Evolutionary conservation across 2,113 vertebrate species (phyloP).

Genomic region (Chionodraco myersi): DNA sequence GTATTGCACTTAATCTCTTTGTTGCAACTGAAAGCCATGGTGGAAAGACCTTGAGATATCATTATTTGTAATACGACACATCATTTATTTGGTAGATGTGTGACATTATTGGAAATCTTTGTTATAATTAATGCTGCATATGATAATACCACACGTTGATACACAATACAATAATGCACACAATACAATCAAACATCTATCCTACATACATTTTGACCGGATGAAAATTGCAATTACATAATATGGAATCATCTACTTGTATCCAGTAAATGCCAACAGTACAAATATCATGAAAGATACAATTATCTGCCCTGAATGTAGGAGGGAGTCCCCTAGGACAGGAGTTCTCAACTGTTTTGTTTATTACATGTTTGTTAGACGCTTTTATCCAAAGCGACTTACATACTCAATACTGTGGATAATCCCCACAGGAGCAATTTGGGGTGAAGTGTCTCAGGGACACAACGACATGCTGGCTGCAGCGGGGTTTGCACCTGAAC

Average conservation of each 20-base stretch:
- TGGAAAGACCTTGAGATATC: neutral
- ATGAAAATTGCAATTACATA: slow-evolving; percentile 16
- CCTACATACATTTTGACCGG: neutral
- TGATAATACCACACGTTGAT: neutral
- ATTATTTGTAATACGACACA: slow-evolving; percentile 1
- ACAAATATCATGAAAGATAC: slow-evolving; percentile 44
- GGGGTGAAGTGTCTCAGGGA: too few relatives aligned
- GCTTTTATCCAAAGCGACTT: too few relatives aligned
- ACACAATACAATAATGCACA: neutral
- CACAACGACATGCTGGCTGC: too few relatives aligned
- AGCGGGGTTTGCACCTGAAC: too few relatives aligned
- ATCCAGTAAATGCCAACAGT: neutral
- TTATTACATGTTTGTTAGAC: too few relatives aligned
- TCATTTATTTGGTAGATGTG: neutral
- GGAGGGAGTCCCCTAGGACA: slow-evolving; percentile 28
- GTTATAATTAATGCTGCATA: neutral
- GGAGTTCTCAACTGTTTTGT: too few relatives aligned
- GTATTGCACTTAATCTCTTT: slow-evolving; percentile 10
- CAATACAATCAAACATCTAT: neutral
- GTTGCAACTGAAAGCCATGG: neutral
- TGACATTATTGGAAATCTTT: neutral
- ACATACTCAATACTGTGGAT: too few relatives aligned
- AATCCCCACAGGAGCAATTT: too few relatives aligned
- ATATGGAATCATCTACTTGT: slow-evolving; percentile 26
- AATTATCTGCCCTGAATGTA: slow-evolving; percentile 53